Evolutionary conservation across 2,797 vertebrate genomes (phyloP).

Genomic region (Benthosema pterotum): DNA sequence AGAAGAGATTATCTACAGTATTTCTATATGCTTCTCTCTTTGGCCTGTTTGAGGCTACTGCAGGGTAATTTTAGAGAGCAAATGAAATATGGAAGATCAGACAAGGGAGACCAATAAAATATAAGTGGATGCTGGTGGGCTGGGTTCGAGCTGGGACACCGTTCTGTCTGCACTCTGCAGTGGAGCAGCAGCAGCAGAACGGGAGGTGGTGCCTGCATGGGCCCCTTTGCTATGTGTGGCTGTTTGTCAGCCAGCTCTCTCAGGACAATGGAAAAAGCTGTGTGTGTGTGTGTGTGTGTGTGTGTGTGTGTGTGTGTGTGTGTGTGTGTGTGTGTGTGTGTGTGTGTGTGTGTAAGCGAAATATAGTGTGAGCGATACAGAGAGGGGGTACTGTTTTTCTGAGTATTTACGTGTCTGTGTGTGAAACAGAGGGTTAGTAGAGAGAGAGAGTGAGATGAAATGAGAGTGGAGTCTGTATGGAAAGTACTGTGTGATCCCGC

Average conservation of each 20-base stretch:
- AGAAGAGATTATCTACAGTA: neutral
- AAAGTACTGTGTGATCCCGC: neutral
- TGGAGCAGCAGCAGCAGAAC: slow-evolving; percentile 9
- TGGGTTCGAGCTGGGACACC: slow-evolving; percentile 24
- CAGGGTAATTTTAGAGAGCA: slow-evolving; percentile 4
- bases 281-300: slow-evolving; percentile 6
- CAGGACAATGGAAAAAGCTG: slow-evolving; percentile 35
- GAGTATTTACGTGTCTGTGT: no score
- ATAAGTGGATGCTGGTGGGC: slow-evolving; percentile 16
- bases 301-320: slow-evolving; percentile 1
- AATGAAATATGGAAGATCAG: slow-evolving; percentile 13
- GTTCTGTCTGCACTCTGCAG: slow-evolving; percentile 15
- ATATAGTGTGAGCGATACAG: neutral
- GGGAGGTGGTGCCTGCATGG: slow-evolving; percentile 29
- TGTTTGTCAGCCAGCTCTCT: slow-evolving; percentile 30
- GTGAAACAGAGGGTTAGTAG: neutral
- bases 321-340: neutral
- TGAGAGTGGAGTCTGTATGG: neutral
- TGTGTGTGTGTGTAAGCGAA: neutral
- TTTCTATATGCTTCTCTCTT: neutral
- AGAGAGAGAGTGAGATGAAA: slow-evolving; percentile 9
- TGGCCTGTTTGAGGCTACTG: neutral
- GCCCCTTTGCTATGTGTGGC: slow-evolving; percentile 34
- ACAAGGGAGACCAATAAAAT: slow-evolving; percentile 4
- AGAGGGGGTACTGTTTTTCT: neutral